Evolutionary conservation across 53 echinoderm and acorn worm genomes (phyloP).

Genomic region (Actinopyga echinites): DNA sequence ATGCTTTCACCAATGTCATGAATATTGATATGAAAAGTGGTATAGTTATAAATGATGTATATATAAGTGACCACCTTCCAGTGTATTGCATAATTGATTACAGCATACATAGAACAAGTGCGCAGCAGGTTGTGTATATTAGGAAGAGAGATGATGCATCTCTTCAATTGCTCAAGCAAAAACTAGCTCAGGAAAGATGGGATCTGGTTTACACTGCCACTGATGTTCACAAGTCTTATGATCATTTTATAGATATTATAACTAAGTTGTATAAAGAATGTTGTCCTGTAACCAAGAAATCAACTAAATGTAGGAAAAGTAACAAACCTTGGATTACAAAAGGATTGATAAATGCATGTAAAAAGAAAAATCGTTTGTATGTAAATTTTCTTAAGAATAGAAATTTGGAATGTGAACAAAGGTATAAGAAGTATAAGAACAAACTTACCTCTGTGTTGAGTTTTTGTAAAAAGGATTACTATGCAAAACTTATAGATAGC

Average conservation of each 20-base stretch:
- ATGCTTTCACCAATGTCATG: too few species aligned
- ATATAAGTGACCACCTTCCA: slow-evolving; percentile 36
- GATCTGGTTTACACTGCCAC: background rate
- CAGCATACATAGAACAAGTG: background rate
- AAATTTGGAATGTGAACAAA: too few species aligned
- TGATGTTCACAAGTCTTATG: slow-evolving; percentile 32
- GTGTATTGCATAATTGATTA: background rate
- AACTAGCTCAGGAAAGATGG: slow-evolving; percentile 1
- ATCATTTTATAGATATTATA: slow-evolving; percentile 14
- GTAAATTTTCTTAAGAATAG: too few species aligned
- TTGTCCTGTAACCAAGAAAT: slow-evolving; percentile 5
- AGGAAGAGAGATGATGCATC: slow-evolving; percentile 25
- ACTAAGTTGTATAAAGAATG: slow-evolving; percentile 5
- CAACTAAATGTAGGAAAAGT: background rate
- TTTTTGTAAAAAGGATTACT: too few species aligned
- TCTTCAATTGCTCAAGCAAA: background rate
- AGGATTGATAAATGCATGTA: too few species aligned
- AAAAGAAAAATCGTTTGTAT: too few species aligned
- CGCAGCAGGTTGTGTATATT: background rate
- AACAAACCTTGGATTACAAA: slow-evolving; percentile 37
- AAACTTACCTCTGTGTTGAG: too few species aligned
- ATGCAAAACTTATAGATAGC: background rate
- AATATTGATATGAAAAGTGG: too few species aligned
- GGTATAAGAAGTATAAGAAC: too few species aligned
- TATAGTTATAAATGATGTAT: too few species aligned